Conservation (phyloP, 2,888 invertebrate species). For the Cryptocephalus moraei region DNA sequence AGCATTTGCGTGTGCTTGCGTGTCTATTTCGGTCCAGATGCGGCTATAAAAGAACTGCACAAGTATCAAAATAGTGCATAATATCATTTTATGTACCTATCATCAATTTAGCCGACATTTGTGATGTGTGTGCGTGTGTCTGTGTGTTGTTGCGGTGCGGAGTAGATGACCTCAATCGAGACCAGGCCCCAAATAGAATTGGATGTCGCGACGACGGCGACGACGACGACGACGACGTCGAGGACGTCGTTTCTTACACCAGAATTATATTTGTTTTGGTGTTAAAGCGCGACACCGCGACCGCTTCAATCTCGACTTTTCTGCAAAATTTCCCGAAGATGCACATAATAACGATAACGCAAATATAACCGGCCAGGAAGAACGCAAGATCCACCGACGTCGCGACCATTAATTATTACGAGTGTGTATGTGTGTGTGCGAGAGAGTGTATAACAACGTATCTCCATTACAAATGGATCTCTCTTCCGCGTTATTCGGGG, state of each 20-base stretch:
- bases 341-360: too few species aligned
- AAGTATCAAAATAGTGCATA: neutral
- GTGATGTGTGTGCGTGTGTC: conserved; percentile 2
- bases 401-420: too few species aligned
- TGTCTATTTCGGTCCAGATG: neutral
- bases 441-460: too few species aligned
- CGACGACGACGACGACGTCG: neutral
- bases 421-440: too few species aligned
- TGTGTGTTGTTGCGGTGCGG: conserved; percentile 10
- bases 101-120: neutral
- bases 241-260: neutral
- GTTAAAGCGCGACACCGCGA: neutral
- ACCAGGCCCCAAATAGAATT: conserved; percentile 20
- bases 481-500: too few species aligned
- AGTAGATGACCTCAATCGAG: conserved; percentile 24
- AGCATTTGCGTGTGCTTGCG: neutral
- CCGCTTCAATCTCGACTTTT: too few species aligned
- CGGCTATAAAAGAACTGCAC: neutral
- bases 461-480: too few species aligned
- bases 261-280: neutral
- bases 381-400: too few species aligned
- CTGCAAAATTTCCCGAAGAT: too few species aligned
- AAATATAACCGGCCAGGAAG: too few species aligned
- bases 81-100: neutral
- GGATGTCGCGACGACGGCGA: neutral